Percentiles rank a stretch among this genome's conserved stretches.
These are phyloP conservation scores for Cyanocitta stelleri DNA, from an alignment of 2,113 vertebrate genomes.

Conservation along the genomic window DNA sequence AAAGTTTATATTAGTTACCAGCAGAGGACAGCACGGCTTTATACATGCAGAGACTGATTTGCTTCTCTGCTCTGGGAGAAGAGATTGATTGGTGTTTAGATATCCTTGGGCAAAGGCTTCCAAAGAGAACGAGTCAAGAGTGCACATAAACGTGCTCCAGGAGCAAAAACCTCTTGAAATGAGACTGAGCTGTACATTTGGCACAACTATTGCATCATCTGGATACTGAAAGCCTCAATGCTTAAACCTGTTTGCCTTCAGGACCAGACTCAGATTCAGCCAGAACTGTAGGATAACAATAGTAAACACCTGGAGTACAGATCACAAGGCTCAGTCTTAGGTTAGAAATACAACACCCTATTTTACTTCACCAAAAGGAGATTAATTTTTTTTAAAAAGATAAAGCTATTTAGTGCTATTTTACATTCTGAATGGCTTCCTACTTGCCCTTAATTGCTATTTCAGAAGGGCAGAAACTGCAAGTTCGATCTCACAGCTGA, in stretches of 20 bases:
- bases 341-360: neutral
- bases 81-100: neutral
- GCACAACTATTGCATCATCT: neutral
- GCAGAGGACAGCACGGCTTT: constrained; percentile 31
- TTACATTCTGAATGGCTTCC: neutral
- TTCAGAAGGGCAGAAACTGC: neutral
- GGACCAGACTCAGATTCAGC: neutral
- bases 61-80: neutral
- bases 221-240: neutral
- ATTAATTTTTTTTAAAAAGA: neutral
- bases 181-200: neutral
- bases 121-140: neutral
- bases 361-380: neutral
- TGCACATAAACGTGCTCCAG: neutral
- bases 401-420: neutral
- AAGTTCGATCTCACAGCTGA: neutral
- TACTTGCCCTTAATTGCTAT: neutral
- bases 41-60: neutral
- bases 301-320: fast-evolving
- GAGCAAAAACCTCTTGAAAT: neutral
- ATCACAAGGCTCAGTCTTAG: neutral
- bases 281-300: neutral
- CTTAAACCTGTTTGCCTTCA: neutral
- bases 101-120: neutral
- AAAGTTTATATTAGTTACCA: neutral